phyloP scores from a whole-genome alignment of 2,113 vertebrate species.

The Sprattus sprattus region DNA sequence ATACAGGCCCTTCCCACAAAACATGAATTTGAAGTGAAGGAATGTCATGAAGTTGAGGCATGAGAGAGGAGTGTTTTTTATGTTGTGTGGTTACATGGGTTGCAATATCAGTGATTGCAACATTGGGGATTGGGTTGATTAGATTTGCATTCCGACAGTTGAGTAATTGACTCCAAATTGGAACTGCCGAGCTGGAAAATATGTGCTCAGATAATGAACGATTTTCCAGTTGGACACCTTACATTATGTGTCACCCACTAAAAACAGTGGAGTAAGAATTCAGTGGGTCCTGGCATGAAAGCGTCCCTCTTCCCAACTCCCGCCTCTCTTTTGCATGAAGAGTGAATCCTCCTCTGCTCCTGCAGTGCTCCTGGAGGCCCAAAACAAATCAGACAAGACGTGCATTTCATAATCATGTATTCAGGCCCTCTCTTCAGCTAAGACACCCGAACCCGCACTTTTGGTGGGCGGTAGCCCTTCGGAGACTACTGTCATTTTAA shows the following conservation, averaged over 20 bases:
- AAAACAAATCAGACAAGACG: no score
- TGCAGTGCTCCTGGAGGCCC: no score
- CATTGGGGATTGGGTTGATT: constrained; percentile 14
- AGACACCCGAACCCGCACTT: no score
- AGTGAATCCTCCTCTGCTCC: no score
- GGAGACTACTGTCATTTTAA: background rate
- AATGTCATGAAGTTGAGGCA: background rate
- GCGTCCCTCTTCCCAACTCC: background rate
- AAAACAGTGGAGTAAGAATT: background rate
- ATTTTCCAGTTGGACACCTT: constrained; percentile 11
- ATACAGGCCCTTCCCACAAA: background rate
- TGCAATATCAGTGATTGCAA: background rate
- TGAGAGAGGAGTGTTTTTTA: background rate
- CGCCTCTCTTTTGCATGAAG: background rate
- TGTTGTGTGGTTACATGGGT: background rate
- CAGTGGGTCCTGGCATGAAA: background rate
- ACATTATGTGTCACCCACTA: background rate
- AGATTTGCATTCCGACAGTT: background rate
- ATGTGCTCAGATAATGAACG: background rate
- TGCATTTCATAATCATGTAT: no score
- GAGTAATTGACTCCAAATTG: constrained; percentile 16
- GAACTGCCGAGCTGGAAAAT: background rate
- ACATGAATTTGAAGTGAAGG: background rate
- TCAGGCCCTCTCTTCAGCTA: no score
- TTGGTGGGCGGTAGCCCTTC: background rate